These are phyloP conservation scores for Eulemur rufifrons DNA, from an alignment of 2,113 vertebrate species.

Conservation along the genomic window DNA sequence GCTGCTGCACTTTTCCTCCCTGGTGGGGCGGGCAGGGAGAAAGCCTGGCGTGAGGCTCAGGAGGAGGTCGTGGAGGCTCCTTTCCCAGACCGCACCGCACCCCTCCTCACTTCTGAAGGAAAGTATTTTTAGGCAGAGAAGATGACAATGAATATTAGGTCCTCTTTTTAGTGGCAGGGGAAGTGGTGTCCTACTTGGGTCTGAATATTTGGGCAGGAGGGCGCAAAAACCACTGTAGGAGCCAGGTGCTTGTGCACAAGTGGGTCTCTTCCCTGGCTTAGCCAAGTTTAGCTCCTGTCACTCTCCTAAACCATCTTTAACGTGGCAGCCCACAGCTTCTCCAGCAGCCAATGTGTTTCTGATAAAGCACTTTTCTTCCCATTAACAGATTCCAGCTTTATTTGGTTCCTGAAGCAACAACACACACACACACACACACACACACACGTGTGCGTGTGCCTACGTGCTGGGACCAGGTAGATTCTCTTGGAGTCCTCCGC, in stretches of 20 bases:
- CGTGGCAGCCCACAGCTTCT: conserved; percentile 47
- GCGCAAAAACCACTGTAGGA: not conserved
- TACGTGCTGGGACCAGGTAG: conserved; percentile 59
- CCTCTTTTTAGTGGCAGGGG: not conserved
- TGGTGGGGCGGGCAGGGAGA: fast-evolving
- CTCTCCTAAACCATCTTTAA: conserved; percentile 35
- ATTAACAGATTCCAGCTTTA: conserved; percentile 83
- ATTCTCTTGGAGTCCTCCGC: not conserved
- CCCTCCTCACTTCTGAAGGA: not conserved
- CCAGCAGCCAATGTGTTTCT: conserved; percentile 84
- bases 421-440: not conserved
- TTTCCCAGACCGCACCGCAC: not conserved
- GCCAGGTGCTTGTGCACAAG: not conserved
- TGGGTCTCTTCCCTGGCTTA: not conserved
- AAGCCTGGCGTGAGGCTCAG: not conserved
- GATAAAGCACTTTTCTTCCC: conserved; percentile 79
- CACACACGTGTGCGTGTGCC: too few relatives aligned
- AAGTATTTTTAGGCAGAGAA: not conserved
- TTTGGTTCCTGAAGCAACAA: conserved; percentile 79
- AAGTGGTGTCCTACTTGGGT: not conserved
- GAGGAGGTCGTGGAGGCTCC: not conserved
- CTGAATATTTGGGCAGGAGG: not conserved
- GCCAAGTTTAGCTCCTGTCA: not conserved
- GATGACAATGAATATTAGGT: fast-evolving
- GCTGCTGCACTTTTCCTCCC: not conserved